Conservation (phyloP, 2,113 vertebrate genomes). For the Solea solea region DNA sequence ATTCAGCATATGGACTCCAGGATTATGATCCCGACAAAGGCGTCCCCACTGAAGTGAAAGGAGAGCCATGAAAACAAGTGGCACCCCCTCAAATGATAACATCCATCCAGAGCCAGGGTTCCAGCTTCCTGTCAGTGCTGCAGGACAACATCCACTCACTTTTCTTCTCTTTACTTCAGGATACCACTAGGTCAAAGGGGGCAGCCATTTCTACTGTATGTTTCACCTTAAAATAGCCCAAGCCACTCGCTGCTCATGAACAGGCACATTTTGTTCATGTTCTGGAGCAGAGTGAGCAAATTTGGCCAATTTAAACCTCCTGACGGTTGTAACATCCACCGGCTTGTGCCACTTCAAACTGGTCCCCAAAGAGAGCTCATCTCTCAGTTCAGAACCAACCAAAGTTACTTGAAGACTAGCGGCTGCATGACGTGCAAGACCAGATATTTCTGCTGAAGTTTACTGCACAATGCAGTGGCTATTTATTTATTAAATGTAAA, state of each 20-base stretch:
- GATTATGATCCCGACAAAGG: conserved; percentile 93
- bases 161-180: conserved; percentile 32
- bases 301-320: conserved; percentile 37
- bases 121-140: conserved; percentile 43
- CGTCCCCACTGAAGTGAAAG: conserved; percentile 76
- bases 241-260: neutral
- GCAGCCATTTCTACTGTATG: neutral
- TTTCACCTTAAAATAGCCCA: conserved; percentile 7
- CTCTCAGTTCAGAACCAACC: conserved; percentile 39
- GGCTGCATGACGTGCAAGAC: conserved; percentile 25
- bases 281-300: conserved; percentile 11
- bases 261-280: neutral
- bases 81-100: conserved; percentile 35
- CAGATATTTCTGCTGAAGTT: conserved; percentile 27
- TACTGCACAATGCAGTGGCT: conserved; percentile 26
- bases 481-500: conserved; percentile 71
- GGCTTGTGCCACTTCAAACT: conserved; percentile 41
- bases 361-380: conserved; percentile 29
- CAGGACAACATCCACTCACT: conserved; percentile 22
- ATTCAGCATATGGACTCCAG: conserved; percentile 99
- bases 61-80: conserved; percentile 1
- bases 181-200: conserved; percentile 24
- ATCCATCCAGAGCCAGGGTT: conserved; percentile 33
- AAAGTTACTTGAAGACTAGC: conserved; percentile 61
- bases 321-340: conserved; percentile 21